Evolutionary conservation across 2,113 vertebrate species (phyloP), one percentile per base, ranked within the genome.

Genomic region (Engystomops pustulosus): DNA sequence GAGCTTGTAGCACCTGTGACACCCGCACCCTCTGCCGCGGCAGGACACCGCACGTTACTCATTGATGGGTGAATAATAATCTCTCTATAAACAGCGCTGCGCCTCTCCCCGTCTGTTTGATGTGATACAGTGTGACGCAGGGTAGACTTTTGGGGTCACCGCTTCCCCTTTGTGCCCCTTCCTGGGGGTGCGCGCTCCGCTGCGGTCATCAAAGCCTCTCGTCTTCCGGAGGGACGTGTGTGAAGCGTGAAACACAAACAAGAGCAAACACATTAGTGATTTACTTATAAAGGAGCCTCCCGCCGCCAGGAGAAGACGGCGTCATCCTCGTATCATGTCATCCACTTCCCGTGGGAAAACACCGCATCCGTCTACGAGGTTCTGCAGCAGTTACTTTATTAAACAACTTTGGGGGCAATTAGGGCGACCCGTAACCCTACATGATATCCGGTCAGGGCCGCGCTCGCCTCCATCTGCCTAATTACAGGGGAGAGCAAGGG

Each of bases 341-440:
- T 78, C 14, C 12, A 23, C 51, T 81, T 81, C 65, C 79, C 79
- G 45, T 71, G 79, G 79, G 79, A 81, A 70, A 65, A 71, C 38
- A 51, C 41, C 47, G 34, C 34, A 38, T 60, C 38, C 32, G 4
- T 51, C 41, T 49, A 25, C 36, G 62, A 17, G 32, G 34, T 49
- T 72, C 41, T 72, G 69, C 2, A 8, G 69, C 8, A 20, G 32
- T 36, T 38, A 23, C 18, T 77, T 77, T 55, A 23, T 55, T 55
- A 77, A 58, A 32, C 49, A 77, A 58, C 25, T 20, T 58, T 58
- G 55, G 34, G 74, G 17, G 51, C 18, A 76, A 53, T 75, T 53
- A 76, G 12, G 18, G 2, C 34, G 1, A 7, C 8, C 36, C 34
- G 8, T 38, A 23, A 77, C n/a, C 47, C 62, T 55, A 3, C 32